phyloP scores from a whole-genome alignment of 2,888 invertebrate genomes.

The Tachina grossa region DNA sequence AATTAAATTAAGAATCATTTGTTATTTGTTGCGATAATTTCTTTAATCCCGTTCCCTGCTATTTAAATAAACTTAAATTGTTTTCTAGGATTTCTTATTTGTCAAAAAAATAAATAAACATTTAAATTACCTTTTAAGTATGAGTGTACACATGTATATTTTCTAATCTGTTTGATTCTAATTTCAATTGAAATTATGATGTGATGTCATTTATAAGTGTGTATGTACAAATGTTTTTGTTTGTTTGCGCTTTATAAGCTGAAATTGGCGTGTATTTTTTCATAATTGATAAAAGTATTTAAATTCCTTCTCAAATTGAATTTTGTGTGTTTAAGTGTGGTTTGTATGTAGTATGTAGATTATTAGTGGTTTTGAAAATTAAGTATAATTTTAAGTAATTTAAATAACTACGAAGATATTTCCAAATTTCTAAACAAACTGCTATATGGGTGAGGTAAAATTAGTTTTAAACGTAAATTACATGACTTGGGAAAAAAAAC shows the following conservation, averaged over 20 bases:
- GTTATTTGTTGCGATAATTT: too few relatives aligned
- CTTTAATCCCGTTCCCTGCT: not conserved
- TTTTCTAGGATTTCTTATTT: constrained; percentile 1
- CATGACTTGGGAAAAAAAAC: too few relatives aligned
- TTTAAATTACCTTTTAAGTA: constrained; percentile 42
- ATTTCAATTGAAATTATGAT: constrained; percentile 45
- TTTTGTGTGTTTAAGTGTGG: constrained; percentile 5
- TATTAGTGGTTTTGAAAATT: constrained; percentile 18
- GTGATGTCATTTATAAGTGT: constrained; percentile 59
- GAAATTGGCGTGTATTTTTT: constrained; percentile 20
- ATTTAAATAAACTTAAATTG: constrained; percentile 3
- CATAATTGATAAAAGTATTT: too few relatives aligned
- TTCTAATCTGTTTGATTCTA: constrained; percentile 15
- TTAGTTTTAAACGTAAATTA: too few relatives aligned
- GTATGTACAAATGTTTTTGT: constrained; percentile 11
- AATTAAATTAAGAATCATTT: too few relatives aligned
- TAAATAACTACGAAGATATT: not conserved
- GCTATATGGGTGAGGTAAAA: not conserved
- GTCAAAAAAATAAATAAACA: constrained; percentile 10
- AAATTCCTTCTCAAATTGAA: not conserved
- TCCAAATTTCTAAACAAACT: not conserved
- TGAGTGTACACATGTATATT: not conserved
- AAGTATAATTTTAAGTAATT: constrained; percentile 2
- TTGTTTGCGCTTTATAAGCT: constrained; percentile 20
- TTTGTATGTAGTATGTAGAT: not conserved